Evolutionary conservation across 2,113 vertebrate species (phyloP).

Genomic region (Gnathonemus longibarbis): DNA sequence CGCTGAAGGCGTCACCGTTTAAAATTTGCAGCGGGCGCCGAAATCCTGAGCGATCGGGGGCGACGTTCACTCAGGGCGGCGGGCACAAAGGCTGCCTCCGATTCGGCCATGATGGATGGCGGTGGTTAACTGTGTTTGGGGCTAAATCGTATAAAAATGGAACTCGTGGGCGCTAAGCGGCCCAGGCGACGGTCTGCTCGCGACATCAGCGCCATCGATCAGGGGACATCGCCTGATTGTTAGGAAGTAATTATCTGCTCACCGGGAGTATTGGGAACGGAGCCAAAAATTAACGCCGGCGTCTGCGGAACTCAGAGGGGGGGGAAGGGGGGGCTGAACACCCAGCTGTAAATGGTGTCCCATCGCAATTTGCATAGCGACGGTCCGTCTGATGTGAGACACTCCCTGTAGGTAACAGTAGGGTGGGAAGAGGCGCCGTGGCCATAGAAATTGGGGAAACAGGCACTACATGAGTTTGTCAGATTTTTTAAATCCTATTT

Average conservation of each 20-base stretch:
- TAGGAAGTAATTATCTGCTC: constrained; percentile 6
- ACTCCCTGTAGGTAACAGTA: too few relatives aligned
- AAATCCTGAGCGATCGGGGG: background rate
- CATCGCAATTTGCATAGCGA: background rate
- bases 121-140: background rate
- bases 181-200: background rate
- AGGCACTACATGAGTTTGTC: background rate
- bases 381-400: background rate
- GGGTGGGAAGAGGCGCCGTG: background rate
- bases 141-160: constrained; percentile 4
- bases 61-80: background rate
- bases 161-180: background rate
- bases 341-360: background rate
- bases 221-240: constrained; percentile 10
- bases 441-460: background rate
- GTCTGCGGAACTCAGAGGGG: background rate
- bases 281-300: background rate
- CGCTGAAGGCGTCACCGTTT: background rate
- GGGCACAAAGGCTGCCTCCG: background rate
- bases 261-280: background rate
- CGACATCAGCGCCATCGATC: constrained; percentile 8
- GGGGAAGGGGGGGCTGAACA: background rate
- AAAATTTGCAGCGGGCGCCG: background rate
- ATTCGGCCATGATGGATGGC: constrained; percentile 9
- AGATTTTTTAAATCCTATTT: background rate